Evolutionary conservation across 2,888 invertebrate species (phyloP).

Genomic region (Pollenia griseotomentosa): DNA sequence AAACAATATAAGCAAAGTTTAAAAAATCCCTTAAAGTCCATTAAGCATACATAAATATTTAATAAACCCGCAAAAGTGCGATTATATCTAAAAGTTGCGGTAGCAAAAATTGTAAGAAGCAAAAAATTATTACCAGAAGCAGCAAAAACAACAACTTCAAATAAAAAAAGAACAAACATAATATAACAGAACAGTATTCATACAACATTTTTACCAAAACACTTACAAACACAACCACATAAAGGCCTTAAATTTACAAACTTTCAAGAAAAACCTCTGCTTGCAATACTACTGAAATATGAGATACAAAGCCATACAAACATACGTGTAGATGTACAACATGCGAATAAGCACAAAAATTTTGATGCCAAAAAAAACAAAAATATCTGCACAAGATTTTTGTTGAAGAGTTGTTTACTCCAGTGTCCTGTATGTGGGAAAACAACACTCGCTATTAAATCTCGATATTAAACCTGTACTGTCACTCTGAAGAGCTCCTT

Average conservation of each 20-base stretch:
- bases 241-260: constrained; percentile 26
- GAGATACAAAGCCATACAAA: background rate
- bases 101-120: constrained; percentile 56
- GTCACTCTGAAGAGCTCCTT: constrained; percentile 1
- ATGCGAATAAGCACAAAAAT: background rate
- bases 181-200: background rate
- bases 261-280: background rate
- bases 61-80: constrained; percentile 71
- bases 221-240: background rate
- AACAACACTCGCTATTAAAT: constrained; percentile 6
- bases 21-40: constrained; percentile 64
- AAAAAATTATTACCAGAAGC: constrained; percentile 37
- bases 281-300: background rate
- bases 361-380: constrained; percentile 4
- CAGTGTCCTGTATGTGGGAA: background rate
- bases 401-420: constrained; percentile 6
- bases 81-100: constrained; percentile 69
- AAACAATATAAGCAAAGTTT: constrained; percentile 33
- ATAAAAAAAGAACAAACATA: background rate
- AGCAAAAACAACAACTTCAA: constrained; percentile 41
- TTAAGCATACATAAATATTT: constrained; percentile 70
- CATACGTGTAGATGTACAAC: no score
- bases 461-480: constrained; percentile 37
- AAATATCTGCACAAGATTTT: constrained; percentile 15
- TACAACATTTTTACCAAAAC: constrained; percentile 15